Percentiles rank a stretch among this genome's conserved stretches.
phyloP scores from a whole-genome alignment of 2,888 invertebrate genomes.

The Punctoribates punctum region DNA sequence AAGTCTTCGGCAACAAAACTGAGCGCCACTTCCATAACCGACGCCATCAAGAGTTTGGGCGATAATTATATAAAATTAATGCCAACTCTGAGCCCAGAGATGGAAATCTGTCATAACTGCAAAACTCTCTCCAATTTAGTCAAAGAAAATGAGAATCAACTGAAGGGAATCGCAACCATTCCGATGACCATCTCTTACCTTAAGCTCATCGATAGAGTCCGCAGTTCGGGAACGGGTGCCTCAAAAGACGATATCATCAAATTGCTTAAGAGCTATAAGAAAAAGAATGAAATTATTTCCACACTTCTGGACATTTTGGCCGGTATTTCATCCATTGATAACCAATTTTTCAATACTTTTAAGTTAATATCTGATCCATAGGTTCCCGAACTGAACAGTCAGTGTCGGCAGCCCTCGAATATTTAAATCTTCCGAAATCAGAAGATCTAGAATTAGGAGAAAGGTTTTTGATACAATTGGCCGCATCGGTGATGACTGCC shows the following conservation, averaged over 20 bases:
- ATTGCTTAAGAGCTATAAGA: slow-evolving; percentile 59
- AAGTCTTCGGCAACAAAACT: slow-evolving; percentile 23
- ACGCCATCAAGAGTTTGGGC: slow-evolving; percentile 18
- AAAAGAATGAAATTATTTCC: slow-evolving; percentile 26
- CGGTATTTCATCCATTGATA: slow-evolving; percentile 37
- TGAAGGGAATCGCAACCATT: slow-evolving; percentile 40
- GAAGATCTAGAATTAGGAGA: slow-evolving; percentile 58
- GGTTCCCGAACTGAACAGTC: slow-evolving; percentile 59
- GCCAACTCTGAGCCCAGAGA: neutral
- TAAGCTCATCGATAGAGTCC: slow-evolving; percentile 62
- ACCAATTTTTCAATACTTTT: too few relatives aligned
- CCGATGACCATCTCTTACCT: slow-evolving; percentile 63
- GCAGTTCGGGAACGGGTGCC: slow-evolving; percentile 55
- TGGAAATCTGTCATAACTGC: slow-evolving; percentile 42
- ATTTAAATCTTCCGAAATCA: slow-evolving; percentile 56
- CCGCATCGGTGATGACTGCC: slow-evolving; percentile 37
- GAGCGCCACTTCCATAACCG: neutral
- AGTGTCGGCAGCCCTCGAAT: slow-evolving; percentile 66
- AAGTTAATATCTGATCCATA: too few relatives aligned
- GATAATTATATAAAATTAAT: slow-evolving; percentile 30
- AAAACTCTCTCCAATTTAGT: slow-evolving; percentile 14
- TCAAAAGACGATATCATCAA: slow-evolving; percentile 61
- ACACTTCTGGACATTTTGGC: slow-evolving; percentile 26
- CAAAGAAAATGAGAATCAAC: slow-evolving; percentile 29
- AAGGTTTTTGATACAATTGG: slow-evolving; percentile 58